Evolutionary conservation across 1,140 invertebrate genomes (phyloP).

Genomic region (Eueides isabella): DNA sequence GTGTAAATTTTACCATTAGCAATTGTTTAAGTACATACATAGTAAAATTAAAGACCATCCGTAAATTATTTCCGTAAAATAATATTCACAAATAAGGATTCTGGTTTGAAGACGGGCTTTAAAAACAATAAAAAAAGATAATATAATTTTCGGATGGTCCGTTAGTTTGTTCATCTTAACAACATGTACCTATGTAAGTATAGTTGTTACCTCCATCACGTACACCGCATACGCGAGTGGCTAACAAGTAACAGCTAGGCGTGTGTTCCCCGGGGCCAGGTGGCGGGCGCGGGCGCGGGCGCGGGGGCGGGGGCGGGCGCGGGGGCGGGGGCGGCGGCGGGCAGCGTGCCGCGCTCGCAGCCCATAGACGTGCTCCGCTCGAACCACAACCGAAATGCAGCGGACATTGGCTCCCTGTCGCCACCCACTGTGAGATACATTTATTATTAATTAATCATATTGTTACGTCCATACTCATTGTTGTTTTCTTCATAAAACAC

Average conservation of each 20-base stretch:
- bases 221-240: neutral
- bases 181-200: no score
- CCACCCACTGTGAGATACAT: constrained; percentile 89
- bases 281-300: neutral
- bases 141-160: no score
- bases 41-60: no score
- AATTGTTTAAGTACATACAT: neutral
- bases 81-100: no score
- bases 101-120: no score
- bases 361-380: constrained; percentile 90
- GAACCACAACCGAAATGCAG: constrained; percentile 85
- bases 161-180: neutral
- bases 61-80: no score
- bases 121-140: no score
- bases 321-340: neutral
- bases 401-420: constrained; percentile 93
- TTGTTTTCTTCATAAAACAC: neutral
- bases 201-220: no score
- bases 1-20: neutral
- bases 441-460: constrained; percentile 7
- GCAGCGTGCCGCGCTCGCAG: constrained; percentile 89
- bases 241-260: constrained; percentile 16
- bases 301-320: neutral
- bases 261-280: neutral
- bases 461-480: neutral